phyloP scores from a whole-genome alignment of 2,888 invertebrate species.

The Nomada ruficornis region DNA sequence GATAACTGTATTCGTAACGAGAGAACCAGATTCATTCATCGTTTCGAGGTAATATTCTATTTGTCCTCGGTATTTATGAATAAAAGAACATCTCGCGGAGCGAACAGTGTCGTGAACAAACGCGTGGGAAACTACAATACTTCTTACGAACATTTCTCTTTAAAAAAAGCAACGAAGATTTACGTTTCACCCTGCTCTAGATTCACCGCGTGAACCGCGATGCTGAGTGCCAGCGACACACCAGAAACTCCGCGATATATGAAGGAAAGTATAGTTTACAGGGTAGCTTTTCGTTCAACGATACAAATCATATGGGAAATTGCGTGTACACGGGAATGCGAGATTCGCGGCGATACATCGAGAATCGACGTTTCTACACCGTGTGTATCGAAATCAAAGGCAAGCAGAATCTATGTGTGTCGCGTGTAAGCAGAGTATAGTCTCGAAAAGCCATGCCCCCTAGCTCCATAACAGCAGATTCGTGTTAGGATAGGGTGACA shows the following conservation, averaged over 20 bases:
- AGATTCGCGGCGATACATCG: neutral
- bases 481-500: conserved; percentile 14
- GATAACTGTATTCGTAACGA: too few species aligned
- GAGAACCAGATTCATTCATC: too few species aligned
- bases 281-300: conserved; percentile 44
- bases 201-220: conserved; percentile 50
- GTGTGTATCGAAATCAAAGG: neutral
- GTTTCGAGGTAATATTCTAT: neutral
- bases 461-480: conserved; percentile 11
- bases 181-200: conserved; percentile 61
- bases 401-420: conserved; percentile 1
- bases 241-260: conserved; percentile 61
- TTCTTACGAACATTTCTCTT: conserved; percentile 61
- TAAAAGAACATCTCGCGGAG: conserved; percentile 2
- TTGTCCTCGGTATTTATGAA: neutral
- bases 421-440: conserved; percentile 35
- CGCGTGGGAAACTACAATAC: conserved; percentile 60
- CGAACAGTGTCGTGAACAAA: conserved; percentile 45
- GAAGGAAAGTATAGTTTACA: conserved; percentile 60
- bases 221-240: conserved; percentile 47
- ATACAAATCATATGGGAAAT: conserved; percentile 59
- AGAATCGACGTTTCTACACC: conserved; percentile 6
- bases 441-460: conserved; percentile 4
- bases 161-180: conserved; percentile 62
- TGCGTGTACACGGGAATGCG: conserved; percentile 25